Conservation (phyloP, 2,888 invertebrate species). For the Romanomermis culicivorax region DNA sequence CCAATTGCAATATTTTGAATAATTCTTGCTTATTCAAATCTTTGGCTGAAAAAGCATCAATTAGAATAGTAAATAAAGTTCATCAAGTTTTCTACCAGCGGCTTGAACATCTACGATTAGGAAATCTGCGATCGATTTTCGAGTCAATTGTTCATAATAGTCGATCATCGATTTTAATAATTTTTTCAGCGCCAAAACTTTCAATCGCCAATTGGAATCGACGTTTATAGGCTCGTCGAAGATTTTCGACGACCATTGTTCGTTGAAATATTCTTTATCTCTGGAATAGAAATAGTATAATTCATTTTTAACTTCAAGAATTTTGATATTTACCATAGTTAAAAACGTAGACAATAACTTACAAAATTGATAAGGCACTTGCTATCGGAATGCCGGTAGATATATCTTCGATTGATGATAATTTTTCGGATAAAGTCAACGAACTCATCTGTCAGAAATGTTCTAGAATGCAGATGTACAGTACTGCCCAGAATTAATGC, state of each 20-base stretch:
- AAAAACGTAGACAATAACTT: too few relatives aligned
- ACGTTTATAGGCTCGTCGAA: neutral
- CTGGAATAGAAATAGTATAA: too few relatives aligned
- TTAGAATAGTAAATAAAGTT: neutral
- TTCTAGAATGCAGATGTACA: too few relatives aligned
- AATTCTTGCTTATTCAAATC: neutral
- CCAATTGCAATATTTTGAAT: neutral
- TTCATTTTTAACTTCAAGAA: too few relatives aligned
- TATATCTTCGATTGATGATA: too few relatives aligned
- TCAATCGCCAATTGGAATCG: neutral
- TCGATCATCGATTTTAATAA: neutral
- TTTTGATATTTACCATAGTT: too few relatives aligned
- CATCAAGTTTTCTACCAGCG: neutral
- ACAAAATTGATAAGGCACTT: too few relatives aligned
- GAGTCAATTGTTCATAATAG: neutral
- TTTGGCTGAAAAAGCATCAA: slow-evolving; percentile 2
- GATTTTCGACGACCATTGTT: neutral
- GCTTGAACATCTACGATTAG: neutral
- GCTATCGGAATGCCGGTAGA: too few relatives aligned
- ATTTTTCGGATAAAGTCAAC: too few relatives aligned
- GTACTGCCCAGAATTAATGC: too few relatives aligned
- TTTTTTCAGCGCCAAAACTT: neutral
- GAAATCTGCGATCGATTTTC: neutral
- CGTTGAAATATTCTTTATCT: neutral
- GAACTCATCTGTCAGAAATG: too few relatives aligned